phyloP scores from a whole-genome alignment of 2,888 invertebrate species.

The Cephalotes varians region DNA sequence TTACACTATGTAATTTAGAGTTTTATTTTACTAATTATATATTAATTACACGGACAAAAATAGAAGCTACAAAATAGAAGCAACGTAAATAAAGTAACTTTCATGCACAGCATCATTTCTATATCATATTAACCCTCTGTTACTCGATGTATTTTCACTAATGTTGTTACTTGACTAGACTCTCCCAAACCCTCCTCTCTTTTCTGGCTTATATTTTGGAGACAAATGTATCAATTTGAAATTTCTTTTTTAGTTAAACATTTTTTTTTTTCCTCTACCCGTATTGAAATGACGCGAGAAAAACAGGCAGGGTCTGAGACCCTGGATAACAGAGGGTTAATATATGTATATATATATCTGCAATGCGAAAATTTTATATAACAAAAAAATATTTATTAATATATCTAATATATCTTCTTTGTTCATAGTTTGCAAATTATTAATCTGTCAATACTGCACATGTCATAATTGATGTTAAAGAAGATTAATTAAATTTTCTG shows the following conservation, averaged over 20 bases:
- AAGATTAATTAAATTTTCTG: not conserved
- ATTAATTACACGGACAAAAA: constrained; percentile 11
- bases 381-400: constrained; percentile 58
- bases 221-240: too few relatives aligned
- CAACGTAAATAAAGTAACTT: not conserved
- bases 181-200: too few relatives aligned
- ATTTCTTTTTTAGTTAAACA: too few relatives aligned
- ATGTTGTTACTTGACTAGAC: too few relatives aligned
- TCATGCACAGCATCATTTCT: constrained; percentile 28
- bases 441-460: not conserved
- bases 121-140: not conserved
- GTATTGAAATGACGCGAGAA: too few relatives aligned
- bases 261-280: too few relatives aligned
- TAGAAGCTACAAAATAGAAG: not conserved
- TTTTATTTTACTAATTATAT: constrained; percentile 32
- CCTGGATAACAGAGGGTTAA: too few relatives aligned
- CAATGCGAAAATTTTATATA: not conserved
- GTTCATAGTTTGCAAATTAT: not conserved
- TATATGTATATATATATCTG: not conserved
- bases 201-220: too few relatives aligned
- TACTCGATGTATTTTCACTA: too few relatives aligned
- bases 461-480: not conserved
- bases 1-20: constrained; percentile 9
- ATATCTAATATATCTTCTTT: constrained; percentile 48
- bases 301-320: too few relatives aligned